phyloP scores from a whole-genome alignment of 2,797 vertebrate genomes.

The Macropodus opercularis region DNA sequence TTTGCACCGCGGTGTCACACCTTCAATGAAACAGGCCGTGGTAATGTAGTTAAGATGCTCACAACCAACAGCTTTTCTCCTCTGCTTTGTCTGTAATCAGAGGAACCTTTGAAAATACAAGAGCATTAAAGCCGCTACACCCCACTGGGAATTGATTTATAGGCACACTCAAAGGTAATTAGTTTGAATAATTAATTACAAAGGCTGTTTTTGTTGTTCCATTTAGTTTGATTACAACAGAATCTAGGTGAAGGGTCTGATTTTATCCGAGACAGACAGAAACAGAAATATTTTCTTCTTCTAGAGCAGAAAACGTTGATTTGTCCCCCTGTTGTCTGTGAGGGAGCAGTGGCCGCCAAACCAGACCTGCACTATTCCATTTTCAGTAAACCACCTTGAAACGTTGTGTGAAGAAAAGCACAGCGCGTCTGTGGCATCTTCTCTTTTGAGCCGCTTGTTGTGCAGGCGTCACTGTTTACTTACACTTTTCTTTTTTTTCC shows the following conservation, averaged over 20 bases:
- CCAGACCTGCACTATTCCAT: neutral
- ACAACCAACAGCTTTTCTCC: constrained; percentile 21
- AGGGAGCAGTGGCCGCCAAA: neutral
- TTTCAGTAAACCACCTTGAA: constrained; percentile 23
- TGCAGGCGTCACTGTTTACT: neutral
- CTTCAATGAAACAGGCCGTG: constrained; percentile 11
- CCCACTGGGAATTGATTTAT: constrained; percentile 43
- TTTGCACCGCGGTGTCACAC: constrained; percentile 9
- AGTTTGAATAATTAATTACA: constrained; percentile 52
- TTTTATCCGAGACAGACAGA: constrained; percentile 19
- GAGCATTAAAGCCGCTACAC: constrained; percentile 44
- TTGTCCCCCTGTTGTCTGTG: neutral
- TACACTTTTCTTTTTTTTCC: neutral
- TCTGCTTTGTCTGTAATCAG: constrained; percentile 25
- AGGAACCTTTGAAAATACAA: constrained; percentile 38
- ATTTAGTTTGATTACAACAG: constrained; percentile 34
- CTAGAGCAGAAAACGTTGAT: neutral
- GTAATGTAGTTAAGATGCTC: constrained; percentile 8
- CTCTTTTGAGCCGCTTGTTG: neutral
- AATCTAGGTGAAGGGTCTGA: constrained; percentile 1
- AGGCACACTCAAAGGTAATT: constrained; percentile 43
- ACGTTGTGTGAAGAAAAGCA: neutral
- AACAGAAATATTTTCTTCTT: neutral
- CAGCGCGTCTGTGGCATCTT: neutral
- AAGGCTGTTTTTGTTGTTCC: constrained; percentile 34